Percentiles rank a stretch among this genome's conserved stretches.
Conservation (phyloP, 2,113 vertebrate species). For the Triplophysa siluroides region DNA sequence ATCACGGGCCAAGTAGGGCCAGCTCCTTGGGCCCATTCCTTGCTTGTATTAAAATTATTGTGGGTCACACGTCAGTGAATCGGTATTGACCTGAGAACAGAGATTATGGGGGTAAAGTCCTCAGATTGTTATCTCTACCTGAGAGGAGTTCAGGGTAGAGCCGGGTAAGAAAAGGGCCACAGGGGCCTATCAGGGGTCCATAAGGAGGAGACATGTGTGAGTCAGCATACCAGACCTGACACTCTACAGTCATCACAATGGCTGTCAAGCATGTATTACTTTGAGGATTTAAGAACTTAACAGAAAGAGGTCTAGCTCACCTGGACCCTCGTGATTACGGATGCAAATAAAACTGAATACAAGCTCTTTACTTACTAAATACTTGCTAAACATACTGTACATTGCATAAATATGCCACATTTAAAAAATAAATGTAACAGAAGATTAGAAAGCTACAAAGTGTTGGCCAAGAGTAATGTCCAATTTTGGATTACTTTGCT, state of each 20-base stretch:
- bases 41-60: constrained; percentile 55
- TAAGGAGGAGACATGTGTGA: constrained; percentile 32
- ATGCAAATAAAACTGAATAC: background rate
- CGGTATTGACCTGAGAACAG: constrained; percentile 49
- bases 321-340: background rate
- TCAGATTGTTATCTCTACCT: constrained; percentile 60
- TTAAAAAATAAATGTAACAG: no score
- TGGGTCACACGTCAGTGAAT: constrained; percentile 49
- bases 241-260: constrained; percentile 2
- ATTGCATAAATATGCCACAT: no score
- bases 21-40: constrained; percentile 35
- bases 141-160: constrained; percentile 41
- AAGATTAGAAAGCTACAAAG: no score
- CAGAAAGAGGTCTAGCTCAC: background rate
- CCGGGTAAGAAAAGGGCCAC: constrained; percentile 2
- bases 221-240: constrained; percentile 49
- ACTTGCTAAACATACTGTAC: no score
- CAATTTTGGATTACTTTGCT: no score
- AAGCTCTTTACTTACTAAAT: background rate
- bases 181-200: constrained; percentile 25
- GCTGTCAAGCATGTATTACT: constrained; percentile 21
- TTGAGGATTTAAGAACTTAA: background rate
- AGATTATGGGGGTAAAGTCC: constrained; percentile 54
- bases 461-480: no score
- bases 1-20: background rate